phyloP scores from a whole-genome alignment of 2,888 invertebrate species.

The Acanthacorydalis orientalis region DNA sequence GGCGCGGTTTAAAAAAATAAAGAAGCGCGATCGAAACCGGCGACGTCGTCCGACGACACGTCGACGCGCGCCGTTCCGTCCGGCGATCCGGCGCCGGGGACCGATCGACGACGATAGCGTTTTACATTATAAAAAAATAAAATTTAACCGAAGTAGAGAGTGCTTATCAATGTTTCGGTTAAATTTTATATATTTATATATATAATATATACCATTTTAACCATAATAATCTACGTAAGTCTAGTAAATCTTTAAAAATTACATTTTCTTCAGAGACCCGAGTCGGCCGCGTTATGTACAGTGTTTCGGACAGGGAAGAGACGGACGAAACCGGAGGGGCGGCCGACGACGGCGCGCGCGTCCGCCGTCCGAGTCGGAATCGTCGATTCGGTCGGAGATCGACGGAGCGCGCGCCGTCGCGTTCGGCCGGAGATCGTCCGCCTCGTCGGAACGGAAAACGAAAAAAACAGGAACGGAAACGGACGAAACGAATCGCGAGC shows the following conservation, averaged over 20 bases:
- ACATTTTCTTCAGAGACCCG: conserved; percentile 3
- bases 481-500: too few relatives aligned
- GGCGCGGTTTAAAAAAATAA: neutral
- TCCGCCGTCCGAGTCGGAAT: too few relatives aligned
- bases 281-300: conserved; percentile 3
- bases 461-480: too few relatives aligned
- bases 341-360: conserved; percentile 81
- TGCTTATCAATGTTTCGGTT: neutral
- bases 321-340: conserved; percentile 50
- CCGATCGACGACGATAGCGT: too few relatives aligned
- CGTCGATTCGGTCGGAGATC: too few relatives aligned
- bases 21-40: neutral
- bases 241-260: conserved; percentile 1
- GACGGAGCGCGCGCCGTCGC: too few relatives aligned
- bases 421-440: too few relatives aligned
- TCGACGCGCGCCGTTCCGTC: too few relatives aligned
- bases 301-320: neutral
- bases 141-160: neutral
- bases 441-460: too few relatives aligned
- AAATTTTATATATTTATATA: neutral
- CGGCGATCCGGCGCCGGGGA: too few relatives aligned
- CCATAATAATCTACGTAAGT: neutral
- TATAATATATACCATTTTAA: conserved; percentile 1
- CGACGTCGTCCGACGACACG: too few relatives aligned
- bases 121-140: neutral